Evolutionary conservation across 2,888 invertebrate species (phyloP).

Genomic region (Pristionchus entomophagus): DNA sequence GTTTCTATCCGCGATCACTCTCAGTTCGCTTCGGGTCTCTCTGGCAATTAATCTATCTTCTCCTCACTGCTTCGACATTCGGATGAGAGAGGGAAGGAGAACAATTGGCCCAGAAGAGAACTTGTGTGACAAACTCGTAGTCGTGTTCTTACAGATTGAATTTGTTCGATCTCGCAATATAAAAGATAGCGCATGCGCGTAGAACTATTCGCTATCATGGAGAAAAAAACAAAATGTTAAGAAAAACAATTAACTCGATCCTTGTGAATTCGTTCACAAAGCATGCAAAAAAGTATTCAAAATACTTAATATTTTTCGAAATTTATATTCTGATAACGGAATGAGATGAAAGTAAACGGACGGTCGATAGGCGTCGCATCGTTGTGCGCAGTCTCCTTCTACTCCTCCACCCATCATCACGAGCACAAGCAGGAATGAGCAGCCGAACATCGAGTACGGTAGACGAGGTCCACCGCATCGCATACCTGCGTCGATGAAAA

Average conservation of each 20-base stretch:
- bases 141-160: too few relatives aligned
- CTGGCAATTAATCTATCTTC: constrained; percentile 36
- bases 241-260: too few relatives aligned
- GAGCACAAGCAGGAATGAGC: neutral
- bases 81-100: neutral
- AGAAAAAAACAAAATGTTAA: neutral
- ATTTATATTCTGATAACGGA: too few relatives aligned
- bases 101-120: constrained; percentile 24
- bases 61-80: constrained; percentile 14
- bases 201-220: neutral
- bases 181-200: neutral
- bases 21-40: constrained; percentile 11
- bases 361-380: constrained; percentile 40
- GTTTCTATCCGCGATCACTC: neutral
- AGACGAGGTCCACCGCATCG: constrained; percentile 39
- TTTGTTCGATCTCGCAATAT: neutral
- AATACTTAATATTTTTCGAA: too few relatives aligned
- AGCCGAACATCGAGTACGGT: constrained; percentile 39
- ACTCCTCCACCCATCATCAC: neutral
- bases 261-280: too few relatives aligned
- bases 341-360: neutral
- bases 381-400: neutral
- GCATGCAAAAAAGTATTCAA: too few relatives aligned
- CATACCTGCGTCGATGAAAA: neutral
- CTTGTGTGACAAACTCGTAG: neutral